These are phyloP conservation scores for Oxygymnocypris stewartii DNA, from an alignment of 2,113 vertebrate genomes.

Conservation along the genomic window DNA sequence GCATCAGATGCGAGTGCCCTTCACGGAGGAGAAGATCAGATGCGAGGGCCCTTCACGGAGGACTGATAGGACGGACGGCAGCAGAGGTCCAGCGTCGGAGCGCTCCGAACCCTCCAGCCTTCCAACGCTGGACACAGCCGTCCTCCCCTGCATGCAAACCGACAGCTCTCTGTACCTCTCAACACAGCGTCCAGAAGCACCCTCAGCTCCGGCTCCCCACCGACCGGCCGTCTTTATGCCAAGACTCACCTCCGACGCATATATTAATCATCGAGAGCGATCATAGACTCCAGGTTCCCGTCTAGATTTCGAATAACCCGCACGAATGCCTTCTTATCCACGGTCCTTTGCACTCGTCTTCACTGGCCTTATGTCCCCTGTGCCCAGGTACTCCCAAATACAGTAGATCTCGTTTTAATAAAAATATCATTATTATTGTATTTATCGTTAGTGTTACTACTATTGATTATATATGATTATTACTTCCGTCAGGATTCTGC, in stretches of 20 bases:
- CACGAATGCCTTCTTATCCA: slow-evolving; percentile 46
- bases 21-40: slow-evolving; percentile 55
- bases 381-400: slow-evolving; percentile 47
- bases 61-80: slow-evolving; percentile 41
- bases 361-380: slow-evolving; percentile 47
- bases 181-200: slow-evolving; percentile 27
- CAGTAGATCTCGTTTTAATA: slow-evolving; percentile 53
- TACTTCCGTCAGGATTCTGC: slow-evolving; percentile 52
- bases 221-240: neutral
- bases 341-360: slow-evolving; percentile 35
- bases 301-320: slow-evolving; percentile 42
- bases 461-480: slow-evolving; percentile 48
- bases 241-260: slow-evolving; percentile 27
- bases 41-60: slow-evolving; percentile 39
- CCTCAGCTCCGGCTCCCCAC: neutral
- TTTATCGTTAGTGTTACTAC: slow-evolving; percentile 48
- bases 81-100: slow-evolving; percentile 52
- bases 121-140: slow-evolving; percentile 51
- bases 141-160: slow-evolving; percentile 58
- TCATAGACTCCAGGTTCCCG: slow-evolving; percentile 27
- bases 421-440: slow-evolving; percentile 46
- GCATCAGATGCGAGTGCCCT: slow-evolving; percentile 9
- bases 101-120: slow-evolving; percentile 45
- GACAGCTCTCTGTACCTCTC: slow-evolving; percentile 44
- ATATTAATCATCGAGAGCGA: slow-evolving; percentile 28